Conservation (phyloP, 1,140 invertebrate species). For the Ericerus pela region DNA sequence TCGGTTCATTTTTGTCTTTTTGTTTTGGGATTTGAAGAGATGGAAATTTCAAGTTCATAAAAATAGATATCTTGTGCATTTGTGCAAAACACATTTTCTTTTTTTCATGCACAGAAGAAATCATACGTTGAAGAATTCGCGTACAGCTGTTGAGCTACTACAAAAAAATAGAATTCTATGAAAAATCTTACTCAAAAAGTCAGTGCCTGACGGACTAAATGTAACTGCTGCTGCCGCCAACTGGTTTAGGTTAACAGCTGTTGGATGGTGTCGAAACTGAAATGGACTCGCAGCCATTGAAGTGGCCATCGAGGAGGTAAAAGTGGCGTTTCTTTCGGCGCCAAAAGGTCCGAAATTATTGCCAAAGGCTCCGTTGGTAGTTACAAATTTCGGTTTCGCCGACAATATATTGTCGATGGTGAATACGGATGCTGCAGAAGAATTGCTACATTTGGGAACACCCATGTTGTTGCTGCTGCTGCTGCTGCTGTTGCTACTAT, state of each 20-base stretch:
- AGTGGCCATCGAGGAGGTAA: neutral
- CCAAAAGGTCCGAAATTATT: neutral
- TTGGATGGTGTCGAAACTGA: neutral
- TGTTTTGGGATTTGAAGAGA: too few relatives aligned
- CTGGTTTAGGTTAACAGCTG: neutral
- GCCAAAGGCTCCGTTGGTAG: neutral
- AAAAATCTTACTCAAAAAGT: slow-evolving; percentile 1
- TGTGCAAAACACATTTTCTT: too few relatives aligned
- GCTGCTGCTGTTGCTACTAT: too few relatives aligned
- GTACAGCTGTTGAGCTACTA: too few relatives aligned
- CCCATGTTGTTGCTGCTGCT: slow-evolving; percentile 1
- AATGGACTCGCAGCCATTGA: neutral
- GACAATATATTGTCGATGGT: slow-evolving; percentile 5
- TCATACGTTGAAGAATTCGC: too few relatives aligned
- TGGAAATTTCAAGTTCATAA: too few relatives aligned
- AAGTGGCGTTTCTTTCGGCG: slow-evolving; percentile 1
- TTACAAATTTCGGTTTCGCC: neutral
- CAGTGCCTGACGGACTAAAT: neutral
- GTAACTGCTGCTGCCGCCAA: neutral
- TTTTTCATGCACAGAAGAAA: too few relatives aligned
- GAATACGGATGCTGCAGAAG: neutral
- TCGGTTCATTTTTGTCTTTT: too few relatives aligned
- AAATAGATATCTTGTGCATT: too few relatives aligned
- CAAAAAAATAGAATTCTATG: too few relatives aligned
- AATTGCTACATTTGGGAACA: neutral